Percentiles rank a stretch among this genome's conserved stretches.
These are phyloP conservation scores for Astyanax mexicanus DNA, from an alignment of 2,797 vertebrate species.

Conservation along the genomic window DNA sequence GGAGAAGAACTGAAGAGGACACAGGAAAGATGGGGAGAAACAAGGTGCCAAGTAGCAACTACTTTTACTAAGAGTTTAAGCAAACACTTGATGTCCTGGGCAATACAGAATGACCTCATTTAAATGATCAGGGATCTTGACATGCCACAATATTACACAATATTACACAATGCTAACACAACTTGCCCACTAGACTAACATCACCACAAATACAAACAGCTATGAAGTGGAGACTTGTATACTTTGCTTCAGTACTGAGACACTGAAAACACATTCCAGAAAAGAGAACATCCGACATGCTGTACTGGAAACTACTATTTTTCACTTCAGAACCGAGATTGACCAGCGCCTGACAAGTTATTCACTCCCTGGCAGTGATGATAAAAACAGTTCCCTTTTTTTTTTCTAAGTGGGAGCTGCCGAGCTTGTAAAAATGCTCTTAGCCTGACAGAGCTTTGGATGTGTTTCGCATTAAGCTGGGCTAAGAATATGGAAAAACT, in stretches of 20 bases:
- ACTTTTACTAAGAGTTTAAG: neutral
- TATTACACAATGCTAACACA: neutral
- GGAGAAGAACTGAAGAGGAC: neutral
- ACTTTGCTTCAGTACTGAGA: slow-evolving; percentile 1
- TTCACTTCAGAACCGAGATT: slow-evolving; percentile 1
- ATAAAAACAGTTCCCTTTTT: neutral
- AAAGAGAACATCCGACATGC: slow-evolving; percentile 20
- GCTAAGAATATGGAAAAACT: slow-evolving; percentile 34
- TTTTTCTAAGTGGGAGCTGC: slow-evolving; percentile 9
- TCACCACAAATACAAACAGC: neutral
- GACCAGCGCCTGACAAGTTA: neutral
- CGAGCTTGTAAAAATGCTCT: slow-evolving; percentile 37
- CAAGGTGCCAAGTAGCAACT: neutral
- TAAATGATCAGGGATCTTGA: too few species aligned
- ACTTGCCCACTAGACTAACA: neutral
- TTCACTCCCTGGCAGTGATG: neutral
- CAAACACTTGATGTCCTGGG: neutral
- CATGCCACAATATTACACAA: neutral
- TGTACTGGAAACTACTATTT: neutral
- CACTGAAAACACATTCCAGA: neutral
- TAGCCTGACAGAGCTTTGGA: slow-evolving; percentile 41
- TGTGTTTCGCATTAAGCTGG: slow-evolving; percentile 49
- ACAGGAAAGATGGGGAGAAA: neutral
- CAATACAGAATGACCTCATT: neutral
- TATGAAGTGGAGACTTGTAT: slow-evolving; percentile 4